Evolutionary conservation across 2,797 vertebrate genomes (phyloP), one percentile per base, ranked within the genome.

Genomic region (Poecilia wingei): DNA sequence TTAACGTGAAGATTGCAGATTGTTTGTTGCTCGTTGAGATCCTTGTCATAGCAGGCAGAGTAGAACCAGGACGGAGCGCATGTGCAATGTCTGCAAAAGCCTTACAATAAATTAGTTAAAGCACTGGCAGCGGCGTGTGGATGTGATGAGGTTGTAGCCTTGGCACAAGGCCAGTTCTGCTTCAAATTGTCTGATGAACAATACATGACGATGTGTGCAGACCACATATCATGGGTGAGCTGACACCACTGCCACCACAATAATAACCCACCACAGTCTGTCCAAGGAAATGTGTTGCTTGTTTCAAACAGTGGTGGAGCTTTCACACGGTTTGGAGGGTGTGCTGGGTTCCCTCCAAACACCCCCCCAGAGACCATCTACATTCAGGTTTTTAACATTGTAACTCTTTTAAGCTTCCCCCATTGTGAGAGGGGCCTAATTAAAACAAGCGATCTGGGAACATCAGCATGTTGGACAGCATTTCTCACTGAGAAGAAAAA

Each of bases 81-180:
- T 16, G 28, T 28, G 43, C 68, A 70, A 45, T 70, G 68, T 70
- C 16, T n/a, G 43, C 68, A 70, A 46, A 70, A 45, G 41, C 68
- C 6, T 70, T 28, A 31, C 14, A 70, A 70, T 70, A 46, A 70
- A 70, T 46, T 70, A 28, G 41, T 46, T 70, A 70, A 70, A 45
- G 25, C 43, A 16, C 25, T 46, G 25, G 39, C 25, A 28, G 43
- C 13, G 1, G 13, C 1, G 2, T 28, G 13, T 46, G 68, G 41
- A 70, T 70, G 68, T n/a, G 25, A 28, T 70, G 68, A 70, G 25
- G 68, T 46, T 18, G 43, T 70, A 28, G 25, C 68, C 13, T 46
- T 70, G 68, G 68, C 68, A 28, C 43, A 3, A 46, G 68, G 25
- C 68, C 68, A 74, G 33, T 57, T 36, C 12, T 53, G 33, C 51